Percentiles rank a stretch among this genome's conserved stretches.
Evolutionary conservation across 2,888 invertebrate genomes (phyloP).

Genomic region (Drosophila vallismaia): DNA sequence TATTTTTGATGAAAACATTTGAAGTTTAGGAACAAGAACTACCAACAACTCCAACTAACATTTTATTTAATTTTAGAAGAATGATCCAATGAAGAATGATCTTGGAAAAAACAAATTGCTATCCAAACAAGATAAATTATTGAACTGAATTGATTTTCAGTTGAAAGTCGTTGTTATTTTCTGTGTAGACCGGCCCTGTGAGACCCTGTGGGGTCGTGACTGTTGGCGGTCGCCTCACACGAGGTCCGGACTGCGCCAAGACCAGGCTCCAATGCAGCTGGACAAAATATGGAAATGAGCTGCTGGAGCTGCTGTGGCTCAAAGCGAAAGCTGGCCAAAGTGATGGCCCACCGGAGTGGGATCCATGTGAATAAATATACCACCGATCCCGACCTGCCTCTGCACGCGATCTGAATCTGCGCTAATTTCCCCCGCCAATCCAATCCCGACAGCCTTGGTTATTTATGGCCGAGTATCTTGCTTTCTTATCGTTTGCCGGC

Average conservation of each 20-base stretch:
- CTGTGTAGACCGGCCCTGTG: slow-evolving; percentile 16
- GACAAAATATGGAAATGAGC: slow-evolving; percentile 72
- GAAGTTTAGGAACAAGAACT: too few species aligned
- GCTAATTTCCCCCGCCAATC: background rate
- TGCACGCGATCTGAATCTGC: slow-evolving; percentile 29
- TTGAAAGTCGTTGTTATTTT: background rate
- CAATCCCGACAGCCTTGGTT: slow-evolving; percentile 6
- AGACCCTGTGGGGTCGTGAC: slow-evolving; percentile 49
- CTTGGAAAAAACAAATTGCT: too few species aligned
- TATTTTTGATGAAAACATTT: too few species aligned
- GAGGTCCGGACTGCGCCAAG: slow-evolving; percentile 46
- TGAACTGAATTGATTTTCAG: background rate
- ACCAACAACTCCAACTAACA: too few species aligned
- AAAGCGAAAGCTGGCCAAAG: slow-evolving; percentile 65
- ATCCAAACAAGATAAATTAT: too few species aligned
- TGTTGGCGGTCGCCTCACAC: slow-evolving; percentile 79
- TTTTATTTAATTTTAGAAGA: too few species aligned
- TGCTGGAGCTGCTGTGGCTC: slow-evolving; percentile 21
- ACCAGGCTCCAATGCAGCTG: slow-evolving; percentile 42
- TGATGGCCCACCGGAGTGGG: slow-evolving; percentile 56
- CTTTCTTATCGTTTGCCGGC: slow-evolving; percentile 13
- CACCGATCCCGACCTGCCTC: background rate
- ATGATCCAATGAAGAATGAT: too few species aligned
- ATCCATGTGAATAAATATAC: slow-evolving; percentile 21
- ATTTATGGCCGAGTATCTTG: slow-evolving; percentile 24